Evolutionary conservation across 2,888 invertebrate species (phyloP), one percentile per base, ranked within the genome.

Genomic region (Lithophane socia): DNA sequence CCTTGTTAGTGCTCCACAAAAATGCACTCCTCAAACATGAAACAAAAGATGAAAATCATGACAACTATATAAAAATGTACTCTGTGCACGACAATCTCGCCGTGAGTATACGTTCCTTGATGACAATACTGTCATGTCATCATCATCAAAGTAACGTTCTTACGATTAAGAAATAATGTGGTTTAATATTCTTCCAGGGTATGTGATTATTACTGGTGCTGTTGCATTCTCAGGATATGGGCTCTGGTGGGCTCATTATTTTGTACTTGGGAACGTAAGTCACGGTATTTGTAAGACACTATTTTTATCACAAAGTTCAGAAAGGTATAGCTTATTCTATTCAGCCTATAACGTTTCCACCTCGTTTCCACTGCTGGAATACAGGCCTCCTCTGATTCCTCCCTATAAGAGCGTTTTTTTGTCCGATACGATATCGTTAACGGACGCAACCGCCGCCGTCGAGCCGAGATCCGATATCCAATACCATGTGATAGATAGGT

Each of bases 181-280:
- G 94, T 94, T 88, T 81, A 75, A 94, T 69, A 92, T 94, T 71
- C 10, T 94, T 37, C 93, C 93, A 16, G 0, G 87, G 0, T 81
- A 52, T 49, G 0, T 71, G 4, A 92, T 94, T 64, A 78, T 94
- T 61, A 16, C 77, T 21, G 89, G 75, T 18, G 4, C 69, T 29
- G 0, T 94, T 10, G 90, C 81, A 4, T 2, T 89, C 9, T 89
- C 92, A 42, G 94, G 92, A 24, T 87, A 83, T 52, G 93, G 85
- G 3, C 77, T 91, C 16, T 95, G 89, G 84, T 91, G 92, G 91
- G 0, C 80, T 5, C 92, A 94, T 87, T 91, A 94, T 73, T 77
- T 89, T 0, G 18, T 90, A 0, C 3, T 91, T 13, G 94, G 94
- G 56, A 94, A 94, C 83, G 95, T 95, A 90, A 92, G 92, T 90